phyloP scores from a whole-genome alignment of 1,140 invertebrate genomes.

The Tetramorium simillimum region DNA sequence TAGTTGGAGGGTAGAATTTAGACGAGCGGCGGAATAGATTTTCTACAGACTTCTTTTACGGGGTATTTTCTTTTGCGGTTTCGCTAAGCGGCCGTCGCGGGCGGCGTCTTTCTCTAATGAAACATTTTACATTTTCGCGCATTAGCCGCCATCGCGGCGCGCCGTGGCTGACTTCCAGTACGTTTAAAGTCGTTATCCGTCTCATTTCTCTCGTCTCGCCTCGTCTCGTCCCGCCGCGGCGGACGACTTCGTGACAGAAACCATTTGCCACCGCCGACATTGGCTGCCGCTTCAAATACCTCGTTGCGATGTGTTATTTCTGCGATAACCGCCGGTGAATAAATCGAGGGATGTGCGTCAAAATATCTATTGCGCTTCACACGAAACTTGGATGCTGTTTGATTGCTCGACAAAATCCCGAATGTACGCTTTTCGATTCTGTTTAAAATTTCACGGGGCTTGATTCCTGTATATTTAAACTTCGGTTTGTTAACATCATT shows the following conservation, averaged over 20 bases:
- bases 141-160: conserved; percentile 8
- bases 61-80: conserved; percentile 26
- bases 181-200: conserved; percentile 52
- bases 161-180: background rate
- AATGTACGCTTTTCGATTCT: background rate
- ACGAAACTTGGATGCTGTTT: no score
- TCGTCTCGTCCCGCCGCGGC: background rate
- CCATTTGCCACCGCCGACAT: conserved; percentile 28
- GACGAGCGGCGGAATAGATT: conserved; percentile 33
- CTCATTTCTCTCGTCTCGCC: conserved; percentile 49
- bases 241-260: conserved; percentile 35
- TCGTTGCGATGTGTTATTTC: conserved; percentile 23
- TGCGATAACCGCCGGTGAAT: conserved; percentile 25
- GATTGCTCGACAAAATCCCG: no score
- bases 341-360: background rate
- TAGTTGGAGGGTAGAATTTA: conserved; percentile 33
- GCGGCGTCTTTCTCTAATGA: conserved; percentile 31
- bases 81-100: conserved; percentile 4
- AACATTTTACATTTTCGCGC: conserved; percentile 57
- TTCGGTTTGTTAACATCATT: background rate
- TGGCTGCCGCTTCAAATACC: conserved; percentile 8
- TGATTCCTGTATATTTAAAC: background rate
- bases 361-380: background rate
- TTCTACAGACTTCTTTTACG: background rate
- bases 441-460: background rate